These are phyloP conservation scores for Euthynnus affinis DNA, from an alignment of 2,797 vertebrate species.

Conservation along the genomic window DNA sequence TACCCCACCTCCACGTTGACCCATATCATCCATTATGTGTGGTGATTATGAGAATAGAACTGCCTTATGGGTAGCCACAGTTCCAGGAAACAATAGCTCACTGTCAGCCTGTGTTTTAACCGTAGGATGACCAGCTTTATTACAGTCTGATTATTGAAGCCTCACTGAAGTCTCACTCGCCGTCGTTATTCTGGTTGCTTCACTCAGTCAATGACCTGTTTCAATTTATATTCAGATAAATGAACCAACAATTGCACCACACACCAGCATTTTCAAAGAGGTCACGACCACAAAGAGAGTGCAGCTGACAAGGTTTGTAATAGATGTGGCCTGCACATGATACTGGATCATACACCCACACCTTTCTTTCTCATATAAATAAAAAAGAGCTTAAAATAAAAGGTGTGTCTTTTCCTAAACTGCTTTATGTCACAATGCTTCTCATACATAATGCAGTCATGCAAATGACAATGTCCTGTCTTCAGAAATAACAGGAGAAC, in stretches of 20 bases:
- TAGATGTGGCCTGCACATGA: constrained; percentile 63
- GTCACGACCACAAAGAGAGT: constrained; percentile 68
- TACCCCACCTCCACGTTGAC: constrained; percentile 87
- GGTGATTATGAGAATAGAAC: constrained; percentile 88
- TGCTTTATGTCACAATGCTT: constrained; percentile 67
- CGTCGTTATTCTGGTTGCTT: constrained; percentile 53
- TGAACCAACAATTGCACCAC: constrained; percentile 69
- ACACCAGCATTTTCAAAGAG: constrained; percentile 59
- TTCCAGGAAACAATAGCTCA: constrained; percentile 84
- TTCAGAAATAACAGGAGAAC: constrained; percentile 81
- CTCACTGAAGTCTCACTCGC: constrained; percentile 54
- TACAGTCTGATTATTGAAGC: constrained; percentile 75
- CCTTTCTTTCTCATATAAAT: constrained; percentile 53
- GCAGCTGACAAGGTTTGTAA: constrained; percentile 61
- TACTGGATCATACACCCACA: constrained; percentile 61
- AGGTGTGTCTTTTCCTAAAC: constrained; percentile 68
- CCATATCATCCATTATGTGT: constrained; percentile 90
- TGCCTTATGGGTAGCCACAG: constrained; percentile 84
- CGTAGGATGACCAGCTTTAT: constrained; percentile 77
- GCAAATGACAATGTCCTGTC: constrained; percentile 75
- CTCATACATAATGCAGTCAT: constrained; percentile 82
- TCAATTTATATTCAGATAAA: constrained; percentile 78
- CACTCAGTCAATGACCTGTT: constrained; percentile 67
- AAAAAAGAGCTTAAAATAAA: constrained; percentile 66
- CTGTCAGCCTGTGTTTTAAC: constrained; percentile 82